Base-by-base conservation (phyloP, 2,888 invertebrate genomes). In the Anorthoa munda region DNA sequence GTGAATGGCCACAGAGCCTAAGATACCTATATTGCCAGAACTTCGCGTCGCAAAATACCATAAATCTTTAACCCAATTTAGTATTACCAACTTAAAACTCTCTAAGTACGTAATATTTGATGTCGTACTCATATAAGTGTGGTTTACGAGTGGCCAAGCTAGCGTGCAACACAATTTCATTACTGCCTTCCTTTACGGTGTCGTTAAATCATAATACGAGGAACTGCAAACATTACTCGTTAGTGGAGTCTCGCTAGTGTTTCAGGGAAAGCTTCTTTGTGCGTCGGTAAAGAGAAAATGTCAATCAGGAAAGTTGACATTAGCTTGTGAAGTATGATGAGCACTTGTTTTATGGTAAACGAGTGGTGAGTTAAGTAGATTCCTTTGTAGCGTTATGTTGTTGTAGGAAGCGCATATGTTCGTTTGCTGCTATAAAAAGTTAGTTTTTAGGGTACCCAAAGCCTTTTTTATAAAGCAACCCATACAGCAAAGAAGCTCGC, bases 121-220 rank as follows among this genome's bases (percentile, higher is more conserved):
- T 56, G 39, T 53, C 18, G 51, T 45, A 45, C 72, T 23, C 45
- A 68, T 72, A 63, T 50, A 66, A 31, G 58, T 55, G 59, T 51
- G 56, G 12, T 72, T 64, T 68, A 79, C 55, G 66, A 65, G 60
- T 73, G 79, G 83, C 55, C 46, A 39, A 39, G 66, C 50, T 72
- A 79, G 65, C 83, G 61, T 82, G 83, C 73, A 83, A 65, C 73
- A 82, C 79, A 79, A 83, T 80, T 80, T 80, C 83, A 83, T 79
- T 82, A 79, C 67, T 56, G 23, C 51, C 50, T 66, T 58, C 39
- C 60, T 80, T 80, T 82, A 80, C 53, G 61, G 79, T 72, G 73
- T 72, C 79, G 82, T 79, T 67, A 82, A 72, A 59, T 48, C 59
- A 79, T 82, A 79, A 82, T 78, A 67, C 51, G 67, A 53, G 51